These are phyloP conservation scores for Cephalophus harveyi DNA, from an alignment of 2,113 vertebrate species.

Conservation along the genomic window DNA sequence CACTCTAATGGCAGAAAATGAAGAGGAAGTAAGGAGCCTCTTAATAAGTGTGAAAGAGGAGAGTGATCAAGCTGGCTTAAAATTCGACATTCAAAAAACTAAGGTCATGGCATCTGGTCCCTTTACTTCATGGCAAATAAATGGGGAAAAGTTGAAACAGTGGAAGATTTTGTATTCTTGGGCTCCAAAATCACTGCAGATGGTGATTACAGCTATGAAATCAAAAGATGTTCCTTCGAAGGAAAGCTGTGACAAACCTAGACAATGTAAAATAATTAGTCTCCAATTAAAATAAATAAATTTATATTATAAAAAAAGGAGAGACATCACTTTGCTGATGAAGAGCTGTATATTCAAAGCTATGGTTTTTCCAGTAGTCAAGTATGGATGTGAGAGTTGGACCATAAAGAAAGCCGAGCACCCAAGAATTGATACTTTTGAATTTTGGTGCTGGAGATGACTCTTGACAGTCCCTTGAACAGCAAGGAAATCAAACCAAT, in stretches of 20 bases:
- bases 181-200: background rate
- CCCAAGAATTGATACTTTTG: background rate
- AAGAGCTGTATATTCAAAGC: background rate
- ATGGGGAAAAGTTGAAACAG: background rate
- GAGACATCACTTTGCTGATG: background rate
- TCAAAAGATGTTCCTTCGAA: background rate
- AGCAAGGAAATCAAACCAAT: background rate
- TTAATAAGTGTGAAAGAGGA: background rate
- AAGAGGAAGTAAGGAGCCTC: background rate
- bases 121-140: background rate
- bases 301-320: background rate
- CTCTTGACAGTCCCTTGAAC: background rate
- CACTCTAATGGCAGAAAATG: background rate
- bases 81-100: background rate
- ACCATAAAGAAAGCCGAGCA: rapidly evolving
- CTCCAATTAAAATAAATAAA: too few species aligned
- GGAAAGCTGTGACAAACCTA: background rate
- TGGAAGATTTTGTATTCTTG: background rate
- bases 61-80: background rate
- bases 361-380: background rate
- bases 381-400: background rate
- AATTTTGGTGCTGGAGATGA: background rate
- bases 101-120: background rate
- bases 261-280: background rate
- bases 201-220: background rate